Base-by-base conservation (phyloP, 2,888 invertebrate species). In the Tineola bisselliella region DNA sequence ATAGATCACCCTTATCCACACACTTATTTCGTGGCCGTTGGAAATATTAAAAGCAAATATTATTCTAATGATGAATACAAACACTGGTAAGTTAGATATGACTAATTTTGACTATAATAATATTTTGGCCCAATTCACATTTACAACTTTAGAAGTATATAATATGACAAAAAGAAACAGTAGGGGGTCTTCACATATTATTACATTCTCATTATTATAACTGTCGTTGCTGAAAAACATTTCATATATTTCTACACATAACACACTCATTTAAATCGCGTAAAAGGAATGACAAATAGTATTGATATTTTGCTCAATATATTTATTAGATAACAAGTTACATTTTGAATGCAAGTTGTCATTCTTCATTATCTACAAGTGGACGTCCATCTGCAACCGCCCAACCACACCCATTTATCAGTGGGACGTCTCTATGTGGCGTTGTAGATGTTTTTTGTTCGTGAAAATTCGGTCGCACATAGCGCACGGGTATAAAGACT, bases 401-500 rank as follows among this genome's bases (percentile, higher is more conserved):
- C 30, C 1, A 6, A n/a, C 19, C 11, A 56, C 31, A 25, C 11
- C n/a, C 56, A 25, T 5, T 19, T 10, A 33, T 87, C 82, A 86
- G 73, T 90, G 90, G 12, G 86, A 80, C 70, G 82, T 83, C 59
- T 87, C 80, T 64, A 90, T 88, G 71, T 90, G 90, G 31, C 88
- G 79, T 57, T 87, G 86, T 65, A 90, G 81, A 61, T 88, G 87
- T 64, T 83, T 80, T 66, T 84, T 88, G 67, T 86, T 88, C 77
- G 88, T 87, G 65, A 88, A 88, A 66, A 88, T 89, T 4, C 88
- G 83, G 62, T 89, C 88, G 67, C 90, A 90, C 76, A 90, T 84
- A 63, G 84, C 87, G 70, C 90, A 90, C 0, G 87, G 88, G 73
- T 87, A 89, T 61, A 88, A 87, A n/a, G 86, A 81, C 63, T 87